Evolutionary conservation across 2,797 vertebrate species (phyloP), one percentile per base, ranked within the genome.

Genomic region (Karalla daura): DNA sequence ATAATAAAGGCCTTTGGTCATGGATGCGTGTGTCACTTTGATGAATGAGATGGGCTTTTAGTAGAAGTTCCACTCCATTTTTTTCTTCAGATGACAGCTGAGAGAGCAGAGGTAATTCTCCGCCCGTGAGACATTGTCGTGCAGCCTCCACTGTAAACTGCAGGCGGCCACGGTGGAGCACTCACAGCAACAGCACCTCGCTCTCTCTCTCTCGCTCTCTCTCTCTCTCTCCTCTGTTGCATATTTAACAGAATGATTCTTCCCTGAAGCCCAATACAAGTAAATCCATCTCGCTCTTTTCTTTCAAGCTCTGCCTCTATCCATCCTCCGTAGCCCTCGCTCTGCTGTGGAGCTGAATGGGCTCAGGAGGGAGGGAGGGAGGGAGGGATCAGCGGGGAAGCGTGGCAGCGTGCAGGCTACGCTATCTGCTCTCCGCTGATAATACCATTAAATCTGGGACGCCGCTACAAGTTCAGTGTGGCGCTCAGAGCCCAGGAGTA

Each of bases 1-100:
- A 91, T 91, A 89, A 89, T 86, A 80, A 78, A 76, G 78, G 78
- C 75, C 70, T 4, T 32, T 65, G 73, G 76, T 84, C 78, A 76
- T 76, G 40, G 74, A 75, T 43, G 74, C 21, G 15, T 27, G 70
- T 83, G 85, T 84, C 88, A 83, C 32, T 70, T 76, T 89, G 89
- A 91, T 87, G 32, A 80, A 89, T 69, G 78, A 82, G 68, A 40
- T 4, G 2, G n/a, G 74, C 54, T 63, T 82, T 81, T 37, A 51
- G 63, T 40, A 12, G 20, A 77, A 70, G 63, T 74, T 83, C 70
- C 65, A 46, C 58, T 81, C 71, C 73, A 71, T 85, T 80, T 87
- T 70, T 85, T 80, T 87, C n/a, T 70, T 82, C 73, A 81, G 53
- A 77, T 32, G 76, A 70, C 47, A 53, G 37, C 64, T 25, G 49